Base-by-base conservation (phyloP, 53 echinoderm and acorn worm genomes). In the Stichopus horrens region DNA sequence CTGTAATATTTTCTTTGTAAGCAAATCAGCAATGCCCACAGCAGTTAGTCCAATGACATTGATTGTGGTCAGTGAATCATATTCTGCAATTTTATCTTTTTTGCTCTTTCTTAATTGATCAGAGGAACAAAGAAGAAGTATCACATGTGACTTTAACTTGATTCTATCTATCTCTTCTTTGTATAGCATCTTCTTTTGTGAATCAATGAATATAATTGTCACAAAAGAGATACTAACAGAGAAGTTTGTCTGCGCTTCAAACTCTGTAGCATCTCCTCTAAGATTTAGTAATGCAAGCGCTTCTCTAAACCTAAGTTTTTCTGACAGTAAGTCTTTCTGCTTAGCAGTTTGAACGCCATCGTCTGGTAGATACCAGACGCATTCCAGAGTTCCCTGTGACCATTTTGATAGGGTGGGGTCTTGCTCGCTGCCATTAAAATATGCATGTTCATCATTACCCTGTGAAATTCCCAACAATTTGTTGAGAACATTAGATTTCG, bases 401-500 rank as follows among this genome's bases (percentile, higher is more conserved):
- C 76, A 76, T 52, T 23, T 9, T 1, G 76, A 53, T 52, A 0
- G 23, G 9, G 53, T 5, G 5, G 76, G 76, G 23, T 76, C 76
- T 53, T 76, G 76, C 23, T 76, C 76, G 37, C 23, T 9, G 16
- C 37, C 7, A 76, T 52, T 23, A 51, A 76, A 76, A 14, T 76
- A 76, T 20, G 76, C 51, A 53, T 76, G 76, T 8, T 81, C 57
- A 57, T 81, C 55, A 10, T n/a, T 81, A n/a, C 13, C 54, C 55
- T 81, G 55, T 21, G 82, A 55, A 20, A 54, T 21, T 4, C 82
- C 82, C 11, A 81, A 57, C 21, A 81, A 5, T 57, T 81, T 57
- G 82, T 81, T 81, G 55, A 81, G 57, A 21, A 81, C 57, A 57
- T 81, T 57, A 21, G 82, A 81, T 57, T 81, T 81, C 21, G 82